Evolutionary conservation across 2,888 invertebrate species (phyloP), one percentile per base, ranked within the genome.

Genomic region (Linnaemya tessellans): DNA sequence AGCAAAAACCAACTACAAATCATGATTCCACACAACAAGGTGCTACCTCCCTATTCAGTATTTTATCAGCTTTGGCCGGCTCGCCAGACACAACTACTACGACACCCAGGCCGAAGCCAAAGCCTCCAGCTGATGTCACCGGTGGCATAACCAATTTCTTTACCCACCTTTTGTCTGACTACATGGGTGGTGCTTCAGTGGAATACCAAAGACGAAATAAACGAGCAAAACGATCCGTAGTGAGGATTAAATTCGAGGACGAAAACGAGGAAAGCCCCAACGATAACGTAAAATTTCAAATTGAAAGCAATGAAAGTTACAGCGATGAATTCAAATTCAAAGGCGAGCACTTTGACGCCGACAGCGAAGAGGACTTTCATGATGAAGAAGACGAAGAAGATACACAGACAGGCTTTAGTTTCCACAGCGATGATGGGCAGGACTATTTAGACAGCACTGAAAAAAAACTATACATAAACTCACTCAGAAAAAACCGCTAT

Each of bases 61-160:
- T 91, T 64, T 88, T 91, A 38, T 88, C 91, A 1, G 90, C 90
- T 3, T 86, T 92, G 71, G 90, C 91, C n/a, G 91, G 90, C 74
- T 15, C 85, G 79, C 87, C 88, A 0, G 85, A 67, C 87, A n/a
- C 65, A 58, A 87, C 88, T n/a, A 86, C 88, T 18, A 88, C 88
- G 8, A 88, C 90, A 25, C 90, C 25, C 62, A 80, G 87, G 62
- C 89, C 89, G 46, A 83, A 54, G 25, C 88, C 88, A 0, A 87
- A 88, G 46, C 88, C 88, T 30, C 86, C 87, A 60, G 65, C 89
- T 25, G 88, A 88, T 79, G 90, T 92, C 54, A 89, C 91, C 54
- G 88, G 88, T 73, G 90, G 90, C 82, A 92, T 92, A 70, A 91
- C 90, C 25, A 92, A 89, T 87, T 91, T 92, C 87, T 92, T 92